Evolutionary conservation across 2,888 invertebrate genomes (phyloP).

Genomic region (Iphiclides podalirius): DNA sequence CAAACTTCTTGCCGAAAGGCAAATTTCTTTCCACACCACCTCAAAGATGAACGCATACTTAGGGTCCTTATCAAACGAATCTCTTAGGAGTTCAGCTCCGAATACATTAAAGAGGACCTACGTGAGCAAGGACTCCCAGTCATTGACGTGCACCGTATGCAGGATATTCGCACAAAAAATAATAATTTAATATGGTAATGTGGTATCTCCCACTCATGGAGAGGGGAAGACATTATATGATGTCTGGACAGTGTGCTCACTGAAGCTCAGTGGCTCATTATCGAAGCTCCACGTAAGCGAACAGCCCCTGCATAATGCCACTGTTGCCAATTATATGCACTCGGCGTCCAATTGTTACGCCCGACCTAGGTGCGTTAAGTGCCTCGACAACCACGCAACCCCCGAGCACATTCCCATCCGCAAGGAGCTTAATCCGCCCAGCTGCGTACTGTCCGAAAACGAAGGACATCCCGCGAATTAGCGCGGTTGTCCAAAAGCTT

Average conservation of each 20-base stretch:
- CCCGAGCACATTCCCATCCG: background rate
- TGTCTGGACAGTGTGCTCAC: background rate
- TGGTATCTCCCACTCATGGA: background rate
- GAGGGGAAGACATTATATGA: slow-evolving; percentile 13
- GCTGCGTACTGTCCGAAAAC: slow-evolving; percentile 11
- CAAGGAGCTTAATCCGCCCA: background rate
- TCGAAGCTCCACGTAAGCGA: slow-evolving; percentile 5
- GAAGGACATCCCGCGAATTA: slow-evolving; percentile 21
- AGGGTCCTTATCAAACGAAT: too few species aligned
- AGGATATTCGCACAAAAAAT: too few species aligned
- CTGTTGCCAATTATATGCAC: slow-evolving; percentile 21
- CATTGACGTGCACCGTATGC: too few species aligned
- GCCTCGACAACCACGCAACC: slow-evolving; percentile 18
- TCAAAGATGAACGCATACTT: too few species aligned
- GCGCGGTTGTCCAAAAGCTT: slow-evolving; percentile 15
- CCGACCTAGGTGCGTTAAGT: slow-evolving; percentile 22
- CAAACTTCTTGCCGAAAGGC: too few species aligned
- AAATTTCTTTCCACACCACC: too few species aligned
- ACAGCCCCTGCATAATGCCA: too few species aligned
- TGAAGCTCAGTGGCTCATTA: slow-evolving; percentile 7
- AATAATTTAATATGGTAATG: background rate
- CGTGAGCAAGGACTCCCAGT: too few species aligned
- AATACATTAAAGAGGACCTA: too few species aligned
- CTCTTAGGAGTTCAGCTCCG: too few species aligned
- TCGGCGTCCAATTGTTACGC: slow-evolving; percentile 9